These are phyloP conservation scores for Cyanocitta stelleri DNA, from an alignment of 2,113 vertebrate species.

Conservation along the genomic window DNA sequence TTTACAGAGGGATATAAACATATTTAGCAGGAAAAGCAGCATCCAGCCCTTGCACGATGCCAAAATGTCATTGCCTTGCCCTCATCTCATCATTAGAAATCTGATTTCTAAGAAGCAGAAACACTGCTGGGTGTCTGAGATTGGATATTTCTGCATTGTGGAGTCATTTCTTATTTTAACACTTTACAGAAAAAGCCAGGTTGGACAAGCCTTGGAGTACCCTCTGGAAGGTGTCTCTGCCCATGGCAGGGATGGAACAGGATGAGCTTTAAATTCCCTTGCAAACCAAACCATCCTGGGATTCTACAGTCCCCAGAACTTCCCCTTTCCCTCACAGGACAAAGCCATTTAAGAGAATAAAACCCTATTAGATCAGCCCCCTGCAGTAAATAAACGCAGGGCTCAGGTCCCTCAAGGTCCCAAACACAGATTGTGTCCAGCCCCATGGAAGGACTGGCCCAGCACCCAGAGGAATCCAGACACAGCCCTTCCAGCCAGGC, in stretches of 20 bases:
- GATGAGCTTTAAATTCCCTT: neutral
- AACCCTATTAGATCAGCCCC: neutral
- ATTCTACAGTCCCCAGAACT: neutral
- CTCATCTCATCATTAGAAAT: neutral
- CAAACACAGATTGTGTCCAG: fast-evolving
- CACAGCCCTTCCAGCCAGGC: neutral
- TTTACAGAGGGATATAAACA: neutral
- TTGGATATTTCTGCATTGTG: neutral
- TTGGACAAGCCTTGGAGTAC: neutral
- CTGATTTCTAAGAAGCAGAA: neutral
- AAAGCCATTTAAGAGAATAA: neutral
- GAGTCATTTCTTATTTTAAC: neutral
- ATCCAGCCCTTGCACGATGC: neutral
- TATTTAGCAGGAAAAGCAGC: neutral
- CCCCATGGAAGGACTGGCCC: neutral
- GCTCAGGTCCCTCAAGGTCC: neutral
- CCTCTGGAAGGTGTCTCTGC: neutral
- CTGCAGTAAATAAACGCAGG: neutral
- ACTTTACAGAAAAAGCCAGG: neutral
- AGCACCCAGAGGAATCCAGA: neutral
- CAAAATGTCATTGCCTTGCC: neutral
- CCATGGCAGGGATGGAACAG: neutral
- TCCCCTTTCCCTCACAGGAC: neutral
- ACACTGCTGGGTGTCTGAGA: neutral
- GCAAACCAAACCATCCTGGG: neutral